Conservation (phyloP, 1,140 invertebrate species). For the Eriosoma lanigerum region DNA sequence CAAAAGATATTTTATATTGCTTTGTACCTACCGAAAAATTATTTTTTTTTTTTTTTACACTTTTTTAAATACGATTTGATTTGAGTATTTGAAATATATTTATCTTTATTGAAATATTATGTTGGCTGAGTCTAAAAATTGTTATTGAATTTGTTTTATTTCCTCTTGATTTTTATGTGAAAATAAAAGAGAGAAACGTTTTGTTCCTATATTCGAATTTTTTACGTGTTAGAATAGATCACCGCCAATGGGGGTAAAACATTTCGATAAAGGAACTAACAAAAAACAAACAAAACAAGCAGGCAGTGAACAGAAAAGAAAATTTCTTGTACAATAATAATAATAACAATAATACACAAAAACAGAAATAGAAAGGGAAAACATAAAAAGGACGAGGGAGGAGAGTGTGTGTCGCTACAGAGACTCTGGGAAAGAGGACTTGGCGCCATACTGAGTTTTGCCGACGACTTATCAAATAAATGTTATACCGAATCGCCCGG, state of each 20-base stretch:
- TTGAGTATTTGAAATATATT: background rate
- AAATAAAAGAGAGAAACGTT: background rate
- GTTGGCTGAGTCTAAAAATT: background rate
- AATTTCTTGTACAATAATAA: slow-evolving; percentile 1
- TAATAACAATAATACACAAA: background rate
- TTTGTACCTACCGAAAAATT: too few relatives aligned
- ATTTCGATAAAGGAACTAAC: background rate
- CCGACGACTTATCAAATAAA: slow-evolving; percentile 51
- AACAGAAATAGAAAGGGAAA: background rate
- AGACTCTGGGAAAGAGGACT: background rate
- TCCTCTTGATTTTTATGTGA: background rate
- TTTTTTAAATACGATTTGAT: too few relatives aligned
- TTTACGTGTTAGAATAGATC: slow-evolving; percentile 7
- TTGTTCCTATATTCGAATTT: background rate
- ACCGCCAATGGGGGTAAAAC: background rate
- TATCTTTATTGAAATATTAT: background rate
- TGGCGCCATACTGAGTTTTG: slow-evolving; percentile 42
- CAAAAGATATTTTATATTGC: too few relatives aligned
- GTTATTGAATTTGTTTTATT: background rate
- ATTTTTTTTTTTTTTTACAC: too few relatives aligned
- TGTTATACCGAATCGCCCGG: slow-evolving; percentile 42
- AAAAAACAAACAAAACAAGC: background rate
- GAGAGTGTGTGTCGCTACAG: background rate
- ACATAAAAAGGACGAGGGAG: slow-evolving; percentile 8
- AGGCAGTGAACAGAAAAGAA: background rate